A percentile compares a stretch with the other conserved stretches of the same genome.
Evolutionary conservation across 2,797 vertebrate genomes (phyloP).

Genomic region (Balearica regulorum): DNA sequence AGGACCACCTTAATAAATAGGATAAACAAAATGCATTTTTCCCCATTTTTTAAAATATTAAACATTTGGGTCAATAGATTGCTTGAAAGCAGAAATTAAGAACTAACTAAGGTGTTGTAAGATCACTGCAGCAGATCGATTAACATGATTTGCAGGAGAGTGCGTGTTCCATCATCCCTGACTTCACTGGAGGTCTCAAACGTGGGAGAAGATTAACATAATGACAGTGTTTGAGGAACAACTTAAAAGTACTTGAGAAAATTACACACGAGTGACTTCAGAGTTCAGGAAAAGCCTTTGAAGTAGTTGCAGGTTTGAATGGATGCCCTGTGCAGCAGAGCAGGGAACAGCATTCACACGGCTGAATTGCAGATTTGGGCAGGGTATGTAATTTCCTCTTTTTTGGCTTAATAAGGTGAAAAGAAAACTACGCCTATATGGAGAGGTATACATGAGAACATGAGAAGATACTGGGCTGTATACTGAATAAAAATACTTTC

Average conservation of each 20-base stretch:
- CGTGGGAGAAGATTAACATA: background rate
- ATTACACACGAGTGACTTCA: background rate
- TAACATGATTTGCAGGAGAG: background rate
- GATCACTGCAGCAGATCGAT: background rate
- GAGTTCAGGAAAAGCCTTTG: background rate
- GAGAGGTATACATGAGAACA: background rate
- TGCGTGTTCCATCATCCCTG: background rate
- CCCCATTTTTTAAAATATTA: background rate
- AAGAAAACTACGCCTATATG: background rate
- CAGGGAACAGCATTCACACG: background rate
- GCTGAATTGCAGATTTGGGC: background rate
- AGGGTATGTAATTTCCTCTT: background rate
- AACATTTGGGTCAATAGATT: background rate
- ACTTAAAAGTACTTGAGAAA: background rate
- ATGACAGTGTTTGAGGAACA: background rate
- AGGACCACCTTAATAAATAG: background rate
- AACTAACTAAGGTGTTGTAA: background rate
- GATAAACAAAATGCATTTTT: background rate
- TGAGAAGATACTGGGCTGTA: background rate
- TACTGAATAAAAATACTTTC: background rate
- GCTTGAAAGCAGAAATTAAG: background rate
- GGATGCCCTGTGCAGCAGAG: background rate
- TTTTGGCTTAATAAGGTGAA: background rate
- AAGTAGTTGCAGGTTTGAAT: background rate
- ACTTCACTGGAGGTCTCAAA: background rate